Conservation (phyloP, 2,113 vertebrate genomes). For the Sinocyclocheilus anophthalmus region DNA sequence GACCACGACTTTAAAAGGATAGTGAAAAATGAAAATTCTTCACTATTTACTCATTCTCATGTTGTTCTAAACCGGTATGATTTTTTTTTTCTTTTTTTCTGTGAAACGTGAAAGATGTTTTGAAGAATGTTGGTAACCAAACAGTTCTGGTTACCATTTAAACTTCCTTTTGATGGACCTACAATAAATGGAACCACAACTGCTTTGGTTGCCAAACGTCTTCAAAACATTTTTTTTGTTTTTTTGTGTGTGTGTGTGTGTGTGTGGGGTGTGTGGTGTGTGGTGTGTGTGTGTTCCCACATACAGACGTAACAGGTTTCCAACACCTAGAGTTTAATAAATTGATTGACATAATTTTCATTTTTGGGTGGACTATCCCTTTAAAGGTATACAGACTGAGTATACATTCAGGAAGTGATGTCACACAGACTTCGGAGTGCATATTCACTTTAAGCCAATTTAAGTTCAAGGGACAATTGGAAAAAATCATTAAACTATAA, state of each 20-base stretch:
- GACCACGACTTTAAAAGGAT: no score
- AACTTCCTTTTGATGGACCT: no score
- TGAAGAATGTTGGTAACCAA: no score
- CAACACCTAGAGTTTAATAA: not conserved
- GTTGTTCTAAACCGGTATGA: not conserved
- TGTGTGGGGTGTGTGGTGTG: no score
- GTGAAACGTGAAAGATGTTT: not conserved
- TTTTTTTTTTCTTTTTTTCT: not conserved
- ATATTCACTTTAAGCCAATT: not conserved
- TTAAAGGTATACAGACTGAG: not conserved
- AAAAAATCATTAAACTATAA: constrained; percentile 21
- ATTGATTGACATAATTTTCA: not conserved
- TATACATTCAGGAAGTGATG: constrained; percentile 1
- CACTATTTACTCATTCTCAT: not conserved
- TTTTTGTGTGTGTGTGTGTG: no score
- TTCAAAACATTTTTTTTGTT: not conserved
- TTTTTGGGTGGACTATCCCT: not conserved
- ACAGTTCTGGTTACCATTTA: no score
- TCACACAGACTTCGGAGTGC: not conserved
- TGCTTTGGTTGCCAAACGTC: not conserved
- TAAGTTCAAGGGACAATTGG: constrained; percentile 18
- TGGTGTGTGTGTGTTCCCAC: not conserved
- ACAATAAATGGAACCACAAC: not conserved
- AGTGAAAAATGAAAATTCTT: no score
- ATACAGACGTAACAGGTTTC: no score